A percentile compares a stretch with the other conserved stretches of the same genome.
Evolutionary conservation across 2,113 vertebrate species (phyloP).

Genomic region (Phaethon lepturus): DNA sequence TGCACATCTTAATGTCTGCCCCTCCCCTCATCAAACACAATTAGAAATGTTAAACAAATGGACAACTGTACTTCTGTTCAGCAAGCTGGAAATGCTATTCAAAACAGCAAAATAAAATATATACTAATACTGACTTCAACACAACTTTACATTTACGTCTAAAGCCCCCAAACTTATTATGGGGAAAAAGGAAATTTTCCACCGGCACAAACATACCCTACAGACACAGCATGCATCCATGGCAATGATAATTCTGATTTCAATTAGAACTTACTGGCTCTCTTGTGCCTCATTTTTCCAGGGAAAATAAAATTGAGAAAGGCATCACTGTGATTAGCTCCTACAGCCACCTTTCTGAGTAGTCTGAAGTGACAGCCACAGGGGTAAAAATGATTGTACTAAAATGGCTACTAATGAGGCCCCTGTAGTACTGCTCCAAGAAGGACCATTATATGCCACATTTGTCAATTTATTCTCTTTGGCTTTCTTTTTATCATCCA

Average conservation of each 20-base stretch:
- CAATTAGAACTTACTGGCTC: conserved; percentile 68
- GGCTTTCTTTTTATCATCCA: conserved; percentile 51
- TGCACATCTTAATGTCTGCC: background rate
- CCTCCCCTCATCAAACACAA: background rate
- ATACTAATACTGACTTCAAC: background rate
- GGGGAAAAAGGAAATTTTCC: conserved; percentile 13
- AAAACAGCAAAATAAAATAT: background rate
- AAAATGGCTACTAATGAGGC: conserved; percentile 76
- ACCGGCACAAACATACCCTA: conserved; percentile 38
- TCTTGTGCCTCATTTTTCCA: conserved; percentile 66
- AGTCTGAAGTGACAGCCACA: conserved; percentile 74
- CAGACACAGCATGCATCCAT: conserved; percentile 54
- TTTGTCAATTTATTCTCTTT: conserved; percentile 68
- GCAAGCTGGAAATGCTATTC: background rate
- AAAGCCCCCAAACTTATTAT: background rate
- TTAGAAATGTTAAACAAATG: background rate
- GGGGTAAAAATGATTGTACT: conserved; percentile 66
- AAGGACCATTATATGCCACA: conserved; percentile 60
- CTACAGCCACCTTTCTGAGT: conserved; percentile 70
- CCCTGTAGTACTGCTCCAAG: conserved; percentile 67
- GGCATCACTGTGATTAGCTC: conserved; percentile 66
- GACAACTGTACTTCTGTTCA: background rate
- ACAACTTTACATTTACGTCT: conserved; percentile 22
- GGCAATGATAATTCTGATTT: conserved; percentile 75
- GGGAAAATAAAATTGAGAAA: conserved; percentile 69